Conservation (phyloP, 2,888 invertebrate genomes). For the Drosophila atripex region DNA sequence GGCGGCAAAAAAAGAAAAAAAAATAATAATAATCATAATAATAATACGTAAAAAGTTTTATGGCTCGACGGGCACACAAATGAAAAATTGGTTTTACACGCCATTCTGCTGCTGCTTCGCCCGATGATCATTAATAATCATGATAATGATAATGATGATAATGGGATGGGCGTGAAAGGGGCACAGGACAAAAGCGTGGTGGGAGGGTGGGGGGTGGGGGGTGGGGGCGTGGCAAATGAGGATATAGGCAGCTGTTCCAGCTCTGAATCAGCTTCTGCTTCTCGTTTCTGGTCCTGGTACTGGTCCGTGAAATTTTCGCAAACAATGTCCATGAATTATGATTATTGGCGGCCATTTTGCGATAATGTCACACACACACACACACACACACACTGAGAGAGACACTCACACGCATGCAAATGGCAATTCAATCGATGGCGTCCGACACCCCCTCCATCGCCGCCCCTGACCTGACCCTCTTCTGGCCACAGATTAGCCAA, state of each 20-base stretch:
- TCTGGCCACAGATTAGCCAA: slow-evolving; percentile 32
- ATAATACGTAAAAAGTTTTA: slow-evolving; percentile 74
- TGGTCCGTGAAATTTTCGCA: slow-evolving; percentile 32
- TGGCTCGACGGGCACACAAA: slow-evolving; percentile 69
- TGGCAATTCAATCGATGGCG: slow-evolving; percentile 61
- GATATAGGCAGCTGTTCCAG: slow-evolving; percentile 30
- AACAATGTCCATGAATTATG: slow-evolving; percentile 65
- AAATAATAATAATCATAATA: slow-evolving; percentile 65
- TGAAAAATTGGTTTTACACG: slow-evolving; percentile 78
- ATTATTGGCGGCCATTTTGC: slow-evolving; percentile 43
- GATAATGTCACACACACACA: slow-evolving; percentile 50
- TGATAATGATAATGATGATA: slow-evolving; percentile 43
- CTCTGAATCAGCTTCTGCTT: background rate
- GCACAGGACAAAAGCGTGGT: slow-evolving; percentile 3
- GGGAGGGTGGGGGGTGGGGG: background rate
- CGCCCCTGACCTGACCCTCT: background rate
- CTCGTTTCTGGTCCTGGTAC: background rate
- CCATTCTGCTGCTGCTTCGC: slow-evolving; percentile 49
- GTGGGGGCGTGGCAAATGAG: slow-evolving; percentile 7
- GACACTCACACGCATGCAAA: slow-evolving; percentile 38
- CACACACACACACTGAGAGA: background rate
- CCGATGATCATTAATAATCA: slow-evolving; percentile 5
- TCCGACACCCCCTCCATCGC: background rate
- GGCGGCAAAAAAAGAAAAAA: background rate
- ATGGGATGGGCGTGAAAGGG: slow-evolving; percentile 36